Percentiles rank a stretch among this genome's conserved stretches.
phyloP scores from a whole-genome alignment of 2,113 vertebrate species.

The human region DNA sequence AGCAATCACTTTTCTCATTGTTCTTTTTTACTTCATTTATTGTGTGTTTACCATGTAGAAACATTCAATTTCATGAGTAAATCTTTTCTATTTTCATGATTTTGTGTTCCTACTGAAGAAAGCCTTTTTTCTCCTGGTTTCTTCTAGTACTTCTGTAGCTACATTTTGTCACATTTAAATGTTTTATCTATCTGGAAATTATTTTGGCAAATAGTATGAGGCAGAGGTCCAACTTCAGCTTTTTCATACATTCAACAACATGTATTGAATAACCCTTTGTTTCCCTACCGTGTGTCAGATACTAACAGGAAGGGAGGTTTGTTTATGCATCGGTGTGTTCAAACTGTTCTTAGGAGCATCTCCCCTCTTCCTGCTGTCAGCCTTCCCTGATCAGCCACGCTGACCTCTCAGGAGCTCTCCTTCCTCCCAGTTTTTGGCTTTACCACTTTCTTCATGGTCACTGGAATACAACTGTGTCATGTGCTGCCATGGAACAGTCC shows the following conservation, averaged over 20 bases:
- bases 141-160: not conserved
- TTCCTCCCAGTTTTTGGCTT: not conserved
- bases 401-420: not conserved
- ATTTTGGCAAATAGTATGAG: not conserved
- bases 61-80: not conserved
- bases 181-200: not conserved
- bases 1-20: not conserved
- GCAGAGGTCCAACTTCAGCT: not conserved
- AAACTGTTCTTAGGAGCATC: not conserved
- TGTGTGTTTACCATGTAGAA: not conserved
- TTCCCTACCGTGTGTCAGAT: not conserved
- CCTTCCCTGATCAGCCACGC: not conserved
- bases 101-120: not conserved
- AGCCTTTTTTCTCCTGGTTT: not conserved
- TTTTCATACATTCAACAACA: not conserved
- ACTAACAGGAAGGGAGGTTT: not conserved
- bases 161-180: not conserved
- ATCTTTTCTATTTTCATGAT: not conserved
- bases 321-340: not conserved
- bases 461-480: not conserved
- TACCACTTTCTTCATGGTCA: not conserved
- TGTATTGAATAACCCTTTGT: not conserved
- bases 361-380: fast-evolving
- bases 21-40: not conserved
- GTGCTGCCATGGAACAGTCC: not conserved